Conservation (phyloP, 2,113 vertebrate species). For the Cottus gobio region DNA sequence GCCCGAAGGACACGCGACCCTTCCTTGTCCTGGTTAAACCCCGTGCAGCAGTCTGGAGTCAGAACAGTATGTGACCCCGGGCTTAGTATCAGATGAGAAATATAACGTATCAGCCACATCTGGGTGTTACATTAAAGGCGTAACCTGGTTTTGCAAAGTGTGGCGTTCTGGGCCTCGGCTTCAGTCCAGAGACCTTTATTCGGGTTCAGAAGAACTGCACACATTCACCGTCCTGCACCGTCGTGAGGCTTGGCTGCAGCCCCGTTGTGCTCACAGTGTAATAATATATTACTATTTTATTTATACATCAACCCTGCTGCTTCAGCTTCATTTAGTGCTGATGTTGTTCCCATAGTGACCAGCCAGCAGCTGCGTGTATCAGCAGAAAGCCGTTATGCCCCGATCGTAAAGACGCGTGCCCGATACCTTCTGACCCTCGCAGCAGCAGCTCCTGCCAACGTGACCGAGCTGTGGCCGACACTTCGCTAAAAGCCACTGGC, state of each 20-base stretch:
- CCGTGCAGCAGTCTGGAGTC: not conserved
- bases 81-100: not conserved
- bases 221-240: not conserved
- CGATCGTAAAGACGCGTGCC: not conserved
- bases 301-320: conserved; percentile 5
- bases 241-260: conserved; percentile 7
- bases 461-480: not conserved
- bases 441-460: not conserved
- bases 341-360: conserved; percentile 28
- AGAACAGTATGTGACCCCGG: not conserved
- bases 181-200: not conserved
- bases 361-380: conserved; percentile 12
- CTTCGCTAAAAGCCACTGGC: not conserved
- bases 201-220: not conserved
- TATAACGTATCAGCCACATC: not conserved
- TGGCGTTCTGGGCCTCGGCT: not conserved
- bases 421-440: not conserved
- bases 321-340: conserved; percentile 31
- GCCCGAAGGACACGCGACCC: conserved; percentile 10
- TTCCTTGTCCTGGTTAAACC: not conserved
- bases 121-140: not conserved
- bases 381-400: conserved; percentile 7
- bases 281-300: conserved; percentile 25
- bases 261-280: not conserved
- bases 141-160: not conserved